Conservation (phyloP, 2,888 invertebrate genomes). For the Scaptomyza reducta region DNA sequence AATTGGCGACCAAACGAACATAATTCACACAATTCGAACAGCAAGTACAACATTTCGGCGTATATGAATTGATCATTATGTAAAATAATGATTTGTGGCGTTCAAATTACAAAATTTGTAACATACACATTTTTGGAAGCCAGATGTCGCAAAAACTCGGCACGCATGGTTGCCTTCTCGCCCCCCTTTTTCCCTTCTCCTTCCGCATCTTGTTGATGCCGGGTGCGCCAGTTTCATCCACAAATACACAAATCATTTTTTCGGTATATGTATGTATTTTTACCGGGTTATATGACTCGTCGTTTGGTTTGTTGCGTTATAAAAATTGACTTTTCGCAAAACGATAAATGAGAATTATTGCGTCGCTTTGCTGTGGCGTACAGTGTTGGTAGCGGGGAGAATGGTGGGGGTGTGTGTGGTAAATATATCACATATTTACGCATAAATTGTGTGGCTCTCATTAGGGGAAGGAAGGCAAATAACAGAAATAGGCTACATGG, state of each 20-base stretch:
- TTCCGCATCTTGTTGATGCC: not conserved
- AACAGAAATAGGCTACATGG: slow-evolving; percentile 53
- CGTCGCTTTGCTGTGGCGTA: slow-evolving; percentile 12
- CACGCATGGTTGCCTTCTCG: slow-evolving; percentile 35
- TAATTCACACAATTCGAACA: slow-evolving; percentile 53
- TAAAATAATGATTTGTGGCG: slow-evolving; percentile 80
- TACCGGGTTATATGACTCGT: slow-evolving; percentile 46
- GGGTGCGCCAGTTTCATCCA: slow-evolving; percentile 63
- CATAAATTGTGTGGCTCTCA: slow-evolving; percentile 71
- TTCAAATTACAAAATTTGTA: slow-evolving; percentile 78
- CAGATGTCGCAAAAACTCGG: slow-evolving; percentile 22
- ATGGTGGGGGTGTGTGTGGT: not conserved
- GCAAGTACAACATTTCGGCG: slow-evolving; percentile 63
- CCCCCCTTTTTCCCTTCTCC: not conserved
- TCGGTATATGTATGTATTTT: slow-evolving; percentile 34
- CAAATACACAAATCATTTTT: slow-evolving; percentile 70
- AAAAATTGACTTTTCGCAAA: slow-evolving; percentile 75
- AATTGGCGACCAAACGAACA: slow-evolving; percentile 48
- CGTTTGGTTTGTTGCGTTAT: slow-evolving; percentile 36
- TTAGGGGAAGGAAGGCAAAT: slow-evolving; percentile 32
- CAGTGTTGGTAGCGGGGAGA: not conserved
- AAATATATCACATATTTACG: slow-evolving; percentile 63
- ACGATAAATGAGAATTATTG: slow-evolving; percentile 71
- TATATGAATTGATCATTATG: slow-evolving; percentile 81
- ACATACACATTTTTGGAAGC: slow-evolving; percentile 49